These are phyloP conservation scores for Branchellion lobata DNA, from an alignment of 2,888 invertebrate species.

Conservation along the genomic window DNA sequence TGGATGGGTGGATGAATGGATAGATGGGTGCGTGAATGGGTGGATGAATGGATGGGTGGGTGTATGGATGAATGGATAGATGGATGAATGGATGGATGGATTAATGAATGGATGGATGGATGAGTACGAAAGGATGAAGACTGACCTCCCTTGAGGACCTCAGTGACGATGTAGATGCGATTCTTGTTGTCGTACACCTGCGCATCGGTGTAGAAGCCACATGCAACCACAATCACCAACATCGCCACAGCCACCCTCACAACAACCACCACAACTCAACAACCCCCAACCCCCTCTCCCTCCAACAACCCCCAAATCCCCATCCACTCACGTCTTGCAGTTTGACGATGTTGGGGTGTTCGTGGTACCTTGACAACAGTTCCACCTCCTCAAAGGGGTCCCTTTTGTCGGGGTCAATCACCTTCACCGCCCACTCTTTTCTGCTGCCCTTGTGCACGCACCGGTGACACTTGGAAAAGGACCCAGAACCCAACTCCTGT, in stretches of 20 bases:
- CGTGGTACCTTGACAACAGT: conserved; percentile 88
- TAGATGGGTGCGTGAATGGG: too few species aligned
- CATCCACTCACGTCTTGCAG: conserved; percentile 76
- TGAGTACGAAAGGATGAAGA: not conserved
- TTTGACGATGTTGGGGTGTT: conserved; percentile 90
- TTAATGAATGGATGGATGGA: too few species aligned
- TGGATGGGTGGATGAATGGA: too few species aligned
- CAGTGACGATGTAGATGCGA: conserved; percentile 87
- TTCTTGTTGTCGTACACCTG: conserved; percentile 75
- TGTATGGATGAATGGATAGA: too few species aligned
- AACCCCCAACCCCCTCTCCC: not conserved
- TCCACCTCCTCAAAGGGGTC: conserved; percentile 97
- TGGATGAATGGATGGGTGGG: too few species aligned
- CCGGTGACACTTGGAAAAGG: conserved; percentile 87
- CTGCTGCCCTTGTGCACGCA: conserved; percentile 85
- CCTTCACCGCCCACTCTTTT: conserved; percentile 92
- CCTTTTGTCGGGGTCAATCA: conserved; percentile 84
- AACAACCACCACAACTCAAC: not conserved
- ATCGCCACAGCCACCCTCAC: not conserved
- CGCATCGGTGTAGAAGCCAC: not conserved
- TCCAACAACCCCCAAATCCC: not conserved
- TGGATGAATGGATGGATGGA: too few species aligned
- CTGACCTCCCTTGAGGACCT: conserved; percentile 78
- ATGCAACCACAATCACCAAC: not conserved
- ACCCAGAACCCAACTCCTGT: conserved; percentile 80